Base-by-base conservation (phyloP, 2,888 invertebrate genomes). In the Teleiodes luculella region DNA sequence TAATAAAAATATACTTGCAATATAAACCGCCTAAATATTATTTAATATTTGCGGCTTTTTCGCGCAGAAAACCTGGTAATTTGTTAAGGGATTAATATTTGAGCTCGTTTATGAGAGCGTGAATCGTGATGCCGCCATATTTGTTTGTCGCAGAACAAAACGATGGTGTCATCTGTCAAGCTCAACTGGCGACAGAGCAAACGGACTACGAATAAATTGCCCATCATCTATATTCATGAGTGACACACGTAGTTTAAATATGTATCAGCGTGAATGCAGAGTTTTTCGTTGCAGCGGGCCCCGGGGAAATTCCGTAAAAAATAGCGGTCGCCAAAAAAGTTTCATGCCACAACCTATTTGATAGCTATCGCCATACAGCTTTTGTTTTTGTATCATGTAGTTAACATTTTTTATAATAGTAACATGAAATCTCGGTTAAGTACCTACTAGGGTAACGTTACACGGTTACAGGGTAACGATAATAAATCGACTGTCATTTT, bases 1-100 rank as follows among this genome's bases (percentile, higher is more conserved):
- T n/a, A n/a, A n/a, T n/a, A n/a, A 24, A 24, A 24, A 24, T 24
- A 24, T 24, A 6, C 24, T 24, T 6, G 24, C 24, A 24, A 24
- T 4, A 24, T 6, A 6, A 24, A 24, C 24, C 3, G 6, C 24
- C 24, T 24, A 24, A 24, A 24, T n/a, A 5, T 36, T 13, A 13
- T 36, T 36, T n/a, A 11, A 36, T n/a, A 13, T 36, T 36, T 36
- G 51, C 70, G 66, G 65, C 74, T 76, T 75, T 80, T 76, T 78
- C 70, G 63, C 57, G 66, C 70, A 70, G 70, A 72, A 72, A 74
- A 68, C 71, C 72, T 64, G 68, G 78, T 83, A 82, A 86, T 86
- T 83, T 86, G 80, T 86, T 79, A 78, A 65, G 66, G 86, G 84
- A 86, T 86, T 72, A 83, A 83, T 78, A 78, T 81, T 83, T 80